A percentile compares a stretch with the other conserved stretches of the same genome.
Conservation (phyloP, 1,140 invertebrate genomes). For the Calephelis virginiensis region DNA sequence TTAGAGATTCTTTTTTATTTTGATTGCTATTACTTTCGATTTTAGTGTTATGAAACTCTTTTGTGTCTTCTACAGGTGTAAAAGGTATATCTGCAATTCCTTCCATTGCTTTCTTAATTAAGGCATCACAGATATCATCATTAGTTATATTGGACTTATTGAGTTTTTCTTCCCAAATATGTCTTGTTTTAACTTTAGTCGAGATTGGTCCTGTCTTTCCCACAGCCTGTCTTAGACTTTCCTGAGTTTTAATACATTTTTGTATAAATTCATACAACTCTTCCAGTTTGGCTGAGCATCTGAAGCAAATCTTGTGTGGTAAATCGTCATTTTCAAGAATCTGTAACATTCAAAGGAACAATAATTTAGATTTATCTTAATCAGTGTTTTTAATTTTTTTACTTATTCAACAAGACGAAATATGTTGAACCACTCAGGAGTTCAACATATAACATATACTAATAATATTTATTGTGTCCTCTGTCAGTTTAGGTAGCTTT, state of each 20-base stretch:
- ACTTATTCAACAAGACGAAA: too few relatives aligned
- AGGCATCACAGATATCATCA: constrained; percentile 70
- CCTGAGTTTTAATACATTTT: constrained; percentile 70
- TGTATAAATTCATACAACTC: constrained; percentile 73
- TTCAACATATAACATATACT: too few relatives aligned
- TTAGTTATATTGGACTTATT: constrained; percentile 71
- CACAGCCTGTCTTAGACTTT: constrained; percentile 46
- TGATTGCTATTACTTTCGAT: constrained; percentile 18
- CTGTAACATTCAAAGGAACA: constrained; percentile 48
- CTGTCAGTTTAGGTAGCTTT: too few relatives aligned
- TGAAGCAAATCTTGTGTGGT: constrained; percentile 74
- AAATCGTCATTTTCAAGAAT: constrained; percentile 72
- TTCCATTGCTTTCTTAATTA: constrained; percentile 72
- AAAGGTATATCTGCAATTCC: constrained; percentile 56
- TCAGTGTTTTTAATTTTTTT: too few relatives aligned
- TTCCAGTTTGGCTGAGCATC: constrained; percentile 74
- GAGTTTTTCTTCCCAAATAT: constrained; percentile 67
- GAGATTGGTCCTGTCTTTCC: constrained; percentile 43
- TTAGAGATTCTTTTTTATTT: constrained; percentile 19
- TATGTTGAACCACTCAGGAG: too few relatives aligned
- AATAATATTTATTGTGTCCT: too few relatives aligned
- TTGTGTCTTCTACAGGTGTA: constrained; percentile 29
- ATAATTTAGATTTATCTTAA: too few relatives aligned
- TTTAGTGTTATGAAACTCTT: constrained; percentile 20
- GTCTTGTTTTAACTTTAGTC: constrained; percentile 48